Percentiles rank a stretch among this genome's conserved stretches.
Conservation (phyloP, 2,797 vertebrate species). For the Garrulus glandarius region DNA sequence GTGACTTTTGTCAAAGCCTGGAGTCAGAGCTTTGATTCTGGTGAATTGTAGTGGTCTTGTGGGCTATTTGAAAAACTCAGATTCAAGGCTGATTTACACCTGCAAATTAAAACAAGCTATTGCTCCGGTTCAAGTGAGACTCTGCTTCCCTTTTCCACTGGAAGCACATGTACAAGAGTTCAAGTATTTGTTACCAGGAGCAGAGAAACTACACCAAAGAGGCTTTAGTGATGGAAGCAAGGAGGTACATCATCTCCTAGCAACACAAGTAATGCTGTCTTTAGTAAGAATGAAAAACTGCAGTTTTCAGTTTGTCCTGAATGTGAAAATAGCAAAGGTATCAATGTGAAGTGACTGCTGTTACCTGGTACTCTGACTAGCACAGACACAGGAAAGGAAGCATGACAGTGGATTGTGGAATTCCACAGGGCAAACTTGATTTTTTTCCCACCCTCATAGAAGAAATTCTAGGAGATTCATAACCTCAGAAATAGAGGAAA, state of each 20-base stretch:
- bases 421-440: neutral
- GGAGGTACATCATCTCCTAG: neutral
- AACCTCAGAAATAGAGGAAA: conserved; percentile 24
- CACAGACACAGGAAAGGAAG: neutral
- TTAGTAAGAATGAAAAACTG: neutral
- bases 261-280: neutral
- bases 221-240: neutral
- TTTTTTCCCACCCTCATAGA: neutral
- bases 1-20: neutral
- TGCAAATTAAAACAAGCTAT: neutral
- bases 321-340: neutral
- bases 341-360: neutral
- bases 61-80: neutral
- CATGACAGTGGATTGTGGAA: neutral
- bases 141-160: neutral
- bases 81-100: neutral
- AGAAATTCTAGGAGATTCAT: conserved; percentile 32
- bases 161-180: neutral
- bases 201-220: neutral
- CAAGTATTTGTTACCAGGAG: neutral
- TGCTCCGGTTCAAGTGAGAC: neutral
- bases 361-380: neutral
- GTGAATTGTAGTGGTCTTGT: neutral
- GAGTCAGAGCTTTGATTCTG: neutral
- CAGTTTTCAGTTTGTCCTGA: neutral